Evolutionary conservation across 2,797 vertebrate species (phyloP), one percentile per base, ranked within the genome.

Genomic region (Sebastes cheni): DNA sequence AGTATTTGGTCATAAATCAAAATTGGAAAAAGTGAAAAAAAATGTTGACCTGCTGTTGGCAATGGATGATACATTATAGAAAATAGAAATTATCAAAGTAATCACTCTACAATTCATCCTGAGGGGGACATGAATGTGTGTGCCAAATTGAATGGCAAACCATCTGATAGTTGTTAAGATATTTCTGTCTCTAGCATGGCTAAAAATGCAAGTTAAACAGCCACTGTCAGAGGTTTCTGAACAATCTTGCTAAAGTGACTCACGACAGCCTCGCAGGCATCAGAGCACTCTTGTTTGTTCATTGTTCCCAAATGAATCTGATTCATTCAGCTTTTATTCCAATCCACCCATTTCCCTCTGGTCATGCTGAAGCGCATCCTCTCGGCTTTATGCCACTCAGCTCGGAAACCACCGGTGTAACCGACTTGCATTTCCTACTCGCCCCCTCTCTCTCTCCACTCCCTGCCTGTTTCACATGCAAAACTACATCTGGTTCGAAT

Each of bases 381-480:
- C 46, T 22, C 6, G 5, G 60, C 58, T 69, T 32, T n/a, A 12
- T n/a, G 42, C 72, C 5, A 6, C 72, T 58, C 34, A 4, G 46
- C 60, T 52, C 25, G 32, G 22, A 70, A 82, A 69, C 18, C 52
- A 16, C 29, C 11, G 16, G 30, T 60, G 25, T 29, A 54, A 64
- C 25, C 5, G 16, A 36, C 25, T 4, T 75, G 34, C 81, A 71
- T 82, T 72, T 83, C 75, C 73, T 67, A 67, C 75, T 72, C 72
- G 56, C 66, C 54, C 7, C 50, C 39, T 52, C 50, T n/a, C 42
- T n/a, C 42, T 52, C n/a, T 65, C 39, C 52, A 10, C n/a, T 22
- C 52, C 10, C 42, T 20, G 79, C 67, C 73, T 72, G 81, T 84
- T 84, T 71, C 62, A 76, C 74, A 77, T 78, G 72, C 87, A 86